These are phyloP conservation scores for Rugalucina vietnamica DNA, from an alignment of 2,888 invertebrate species.

Conservation along the genomic window DNA sequence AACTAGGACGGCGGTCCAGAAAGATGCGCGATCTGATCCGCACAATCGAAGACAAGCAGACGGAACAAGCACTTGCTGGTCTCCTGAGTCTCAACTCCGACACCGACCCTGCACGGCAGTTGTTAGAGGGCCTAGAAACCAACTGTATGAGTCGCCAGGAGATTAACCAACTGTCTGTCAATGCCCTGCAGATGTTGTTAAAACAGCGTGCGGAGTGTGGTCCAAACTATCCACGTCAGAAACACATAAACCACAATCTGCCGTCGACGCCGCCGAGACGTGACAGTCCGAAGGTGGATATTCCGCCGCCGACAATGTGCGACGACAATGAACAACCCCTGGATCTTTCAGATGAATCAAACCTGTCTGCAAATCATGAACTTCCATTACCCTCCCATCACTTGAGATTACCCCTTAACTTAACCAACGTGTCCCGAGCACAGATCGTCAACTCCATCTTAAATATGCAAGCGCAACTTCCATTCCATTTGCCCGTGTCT, in stretches of 20 bases:
- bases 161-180: slow-evolving; percentile 75
- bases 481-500: slow-evolving; percentile 58
- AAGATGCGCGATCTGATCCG: slow-evolving; percentile 83
- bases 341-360: slow-evolving; percentile 64
- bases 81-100: slow-evolving; percentile 82
- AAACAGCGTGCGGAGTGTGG: slow-evolving; percentile 72
- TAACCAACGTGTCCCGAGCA: slow-evolving; percentile 58
- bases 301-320: slow-evolving; percentile 37
- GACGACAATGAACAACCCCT: slow-evolving; percentile 57
- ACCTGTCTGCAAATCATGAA: slow-evolving; percentile 51
- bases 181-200: slow-evolving; percentile 75
- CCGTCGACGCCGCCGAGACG: slow-evolving; percentile 50
- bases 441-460: slow-evolving; percentile 56
- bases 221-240: slow-evolving; percentile 59
- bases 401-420: slow-evolving; percentile 55
- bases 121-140: slow-evolving; percentile 50
- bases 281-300: slow-evolving; percentile 41
- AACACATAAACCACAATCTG: slow-evolving; percentile 26
- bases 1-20: slow-evolving; percentile 82
- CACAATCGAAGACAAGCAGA: slow-evolving; percentile 83
- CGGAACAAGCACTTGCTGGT: slow-evolving; percentile 83
- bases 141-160: slow-evolving; percentile 58
- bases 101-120: slow-evolving; percentile 48
- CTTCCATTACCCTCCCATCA: slow-evolving; percentile 45
- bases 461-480: slow-evolving; percentile 61